Percentiles rank a stretch among this genome's conserved stretches.
Evolutionary conservation across 2,113 vertebrate genomes (phyloP).

Genomic region (Nymphicus hollandicus): DNA sequence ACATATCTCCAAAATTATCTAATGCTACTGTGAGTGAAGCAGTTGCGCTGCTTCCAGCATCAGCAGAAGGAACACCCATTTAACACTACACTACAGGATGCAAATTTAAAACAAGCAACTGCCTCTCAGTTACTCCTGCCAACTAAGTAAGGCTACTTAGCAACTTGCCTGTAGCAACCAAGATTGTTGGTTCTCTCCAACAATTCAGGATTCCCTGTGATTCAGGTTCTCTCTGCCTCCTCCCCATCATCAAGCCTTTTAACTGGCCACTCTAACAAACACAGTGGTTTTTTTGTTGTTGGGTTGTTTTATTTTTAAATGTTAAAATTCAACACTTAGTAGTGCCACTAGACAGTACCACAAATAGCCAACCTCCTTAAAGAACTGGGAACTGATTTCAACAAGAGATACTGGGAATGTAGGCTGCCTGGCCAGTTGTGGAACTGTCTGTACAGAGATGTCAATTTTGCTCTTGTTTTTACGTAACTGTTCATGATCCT

Average conservation of each 20-base stretch:
- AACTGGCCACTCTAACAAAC: not conserved
- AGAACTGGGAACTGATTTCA: not conserved
- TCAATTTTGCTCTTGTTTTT: slow-evolving; percentile 17
- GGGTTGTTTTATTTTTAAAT: not conserved
- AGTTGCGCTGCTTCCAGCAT: slow-evolving; percentile 3
- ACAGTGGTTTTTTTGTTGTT: not conserved
- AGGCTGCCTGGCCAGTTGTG: not conserved
- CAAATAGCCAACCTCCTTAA: not conserved
- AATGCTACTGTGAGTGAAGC: slow-evolving; percentile 11
- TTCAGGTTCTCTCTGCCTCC: not conserved
- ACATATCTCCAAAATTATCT: not conserved
- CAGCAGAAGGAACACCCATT: not conserved
- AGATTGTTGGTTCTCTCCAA: not conserved
- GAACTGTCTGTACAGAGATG: not conserved
- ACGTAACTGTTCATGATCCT: not conserved
- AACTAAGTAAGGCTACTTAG: not conserved
- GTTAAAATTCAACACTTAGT: not conserved
- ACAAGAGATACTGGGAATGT: not conserved
- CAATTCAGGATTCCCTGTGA: not conserved
- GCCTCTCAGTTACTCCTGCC: not conserved
- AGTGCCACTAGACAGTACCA: not conserved
- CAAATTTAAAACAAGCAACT: not conserved
- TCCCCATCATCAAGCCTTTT: not conserved
- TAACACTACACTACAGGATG: not conserved
- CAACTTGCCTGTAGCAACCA: not conserved